Percentiles rank a stretch among this genome's conserved stretches.
Conservation (phyloP, 2,113 vertebrate species). For the Ceyx margarethae region DNA sequence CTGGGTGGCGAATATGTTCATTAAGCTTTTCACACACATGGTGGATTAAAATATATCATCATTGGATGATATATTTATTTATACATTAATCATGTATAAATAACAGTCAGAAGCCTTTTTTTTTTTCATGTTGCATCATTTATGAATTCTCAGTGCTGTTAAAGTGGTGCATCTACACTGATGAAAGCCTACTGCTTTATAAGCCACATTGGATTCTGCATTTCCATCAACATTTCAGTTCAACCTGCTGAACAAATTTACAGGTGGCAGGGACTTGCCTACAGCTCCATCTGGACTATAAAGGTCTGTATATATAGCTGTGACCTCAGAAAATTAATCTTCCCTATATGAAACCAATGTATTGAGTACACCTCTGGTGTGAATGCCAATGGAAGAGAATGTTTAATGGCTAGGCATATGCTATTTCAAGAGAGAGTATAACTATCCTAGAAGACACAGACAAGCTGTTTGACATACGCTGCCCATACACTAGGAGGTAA, state of each 20-base stretch:
- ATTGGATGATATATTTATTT: neutral
- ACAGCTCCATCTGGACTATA: neutral
- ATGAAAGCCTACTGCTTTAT: neutral
- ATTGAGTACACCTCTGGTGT: slow-evolving; percentile 36
- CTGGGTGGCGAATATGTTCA: slow-evolving; percentile 35
- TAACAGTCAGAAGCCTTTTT: neutral
- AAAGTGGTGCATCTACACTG: neutral
- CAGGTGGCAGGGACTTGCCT: neutral
- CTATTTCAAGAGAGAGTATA: slow-evolving; percentile 7
- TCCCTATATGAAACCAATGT: slow-evolving; percentile 13
- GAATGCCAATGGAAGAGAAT: neutral
- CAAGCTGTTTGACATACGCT: slow-evolving; percentile 19
- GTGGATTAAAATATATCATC: slow-evolving; percentile 24
- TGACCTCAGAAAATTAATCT: slow-evolving; percentile 8
- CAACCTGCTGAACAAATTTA: neutral
- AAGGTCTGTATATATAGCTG: slow-evolving; percentile 1
- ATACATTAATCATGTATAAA: neutral
- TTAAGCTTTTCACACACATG: slow-evolving; percentile 29
- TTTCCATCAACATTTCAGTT: neutral
- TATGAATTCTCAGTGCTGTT: neutral
- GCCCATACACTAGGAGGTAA: neutral
- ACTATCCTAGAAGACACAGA: slow-evolving; percentile 1
- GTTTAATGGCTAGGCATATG: slow-evolving; percentile 5
- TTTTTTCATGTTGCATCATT: neutral
- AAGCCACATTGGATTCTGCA: neutral